Evolutionary conservation across 2,888 invertebrate species (phyloP).

Genomic region (Agonopterix alstromeriana): DNA sequence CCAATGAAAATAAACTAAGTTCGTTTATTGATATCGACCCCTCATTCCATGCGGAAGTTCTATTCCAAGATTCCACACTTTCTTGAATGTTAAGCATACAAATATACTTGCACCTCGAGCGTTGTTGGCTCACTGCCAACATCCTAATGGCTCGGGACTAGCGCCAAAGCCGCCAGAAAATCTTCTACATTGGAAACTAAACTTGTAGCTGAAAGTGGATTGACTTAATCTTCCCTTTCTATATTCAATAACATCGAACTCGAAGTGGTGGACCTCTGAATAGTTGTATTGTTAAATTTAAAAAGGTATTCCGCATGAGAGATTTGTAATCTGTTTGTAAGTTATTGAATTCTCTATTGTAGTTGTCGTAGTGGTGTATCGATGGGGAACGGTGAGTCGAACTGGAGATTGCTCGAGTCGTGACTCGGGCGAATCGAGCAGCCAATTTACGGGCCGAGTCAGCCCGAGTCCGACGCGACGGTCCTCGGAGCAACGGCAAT

Average conservation of each 20-base stretch:
- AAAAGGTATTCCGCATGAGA: neutral
- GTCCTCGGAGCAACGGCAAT: constrained; percentile 48
- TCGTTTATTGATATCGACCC: constrained; percentile 21
- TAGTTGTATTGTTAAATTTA: too few relatives aligned
- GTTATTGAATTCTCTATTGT: too few relatives aligned
- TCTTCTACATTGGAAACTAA: constrained; percentile 61
- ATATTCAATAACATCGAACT: constrained; percentile 8
- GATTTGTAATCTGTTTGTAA: neutral
- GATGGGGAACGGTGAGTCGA: neutral
- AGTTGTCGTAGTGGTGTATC: too few relatives aligned
- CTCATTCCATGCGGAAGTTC: constrained; percentile 53
- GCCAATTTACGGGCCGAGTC: constrained; percentile 53
- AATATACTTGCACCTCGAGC: constrained; percentile 66
- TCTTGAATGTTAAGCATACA: constrained; percentile 70
- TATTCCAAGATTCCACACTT: constrained; percentile 69
- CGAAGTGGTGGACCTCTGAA: too few relatives aligned
- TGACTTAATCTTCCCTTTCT: constrained; percentile 41
- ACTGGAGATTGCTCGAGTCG: constrained; percentile 26
- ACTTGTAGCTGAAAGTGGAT: constrained; percentile 54
- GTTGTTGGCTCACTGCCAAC: constrained; percentile 55
- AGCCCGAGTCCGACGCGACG: constrained; percentile 32
- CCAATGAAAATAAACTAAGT: neutral
- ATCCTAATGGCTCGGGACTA: constrained; percentile 64
- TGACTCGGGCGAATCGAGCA: constrained; percentile 24
- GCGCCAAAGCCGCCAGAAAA: constrained; percentile 61